Percentiles rank a stretch among this genome's conserved stretches.
phyloP scores from a whole-genome alignment of 2,797 vertebrate genomes.

The Lycodopsis pacificus region DNA sequence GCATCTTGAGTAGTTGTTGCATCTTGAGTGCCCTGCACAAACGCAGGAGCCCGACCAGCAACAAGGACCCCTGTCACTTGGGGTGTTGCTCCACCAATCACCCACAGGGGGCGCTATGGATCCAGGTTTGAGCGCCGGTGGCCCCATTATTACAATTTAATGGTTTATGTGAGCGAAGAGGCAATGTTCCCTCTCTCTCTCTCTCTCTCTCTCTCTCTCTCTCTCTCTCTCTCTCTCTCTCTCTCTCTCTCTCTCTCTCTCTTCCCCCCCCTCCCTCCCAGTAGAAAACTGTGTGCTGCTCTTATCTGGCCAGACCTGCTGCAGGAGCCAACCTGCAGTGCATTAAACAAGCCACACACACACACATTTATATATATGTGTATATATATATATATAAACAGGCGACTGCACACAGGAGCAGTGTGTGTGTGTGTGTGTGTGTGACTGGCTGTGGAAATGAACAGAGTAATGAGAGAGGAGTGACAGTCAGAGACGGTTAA shows the following conservation, averaged over 20 bases:
- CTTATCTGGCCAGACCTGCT: slow-evolving; percentile 86
- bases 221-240: slow-evolving; percentile 56
- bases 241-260: slow-evolving; percentile 55
- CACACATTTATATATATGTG: slow-evolving; percentile 14
- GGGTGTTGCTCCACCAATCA: slow-evolving; percentile 33
- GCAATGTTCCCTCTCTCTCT: slow-evolving; percentile 76
- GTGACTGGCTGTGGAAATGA: slow-evolving; percentile 67
- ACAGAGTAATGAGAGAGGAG: slow-evolving; percentile 77
- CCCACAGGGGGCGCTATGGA: slow-evolving; percentile 82
- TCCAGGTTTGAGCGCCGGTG: slow-evolving; percentile 72
- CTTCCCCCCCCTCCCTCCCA: slow-evolving; percentile 60
- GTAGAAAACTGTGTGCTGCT: slow-evolving; percentile 78
- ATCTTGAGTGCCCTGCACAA: slow-evolving; percentile 23
- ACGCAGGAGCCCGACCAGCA: slow-evolving; percentile 11
- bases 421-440: slow-evolving; percentile 19
- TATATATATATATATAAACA: slow-evolving; percentile 9
- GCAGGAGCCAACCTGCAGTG: slow-evolving; percentile 84
- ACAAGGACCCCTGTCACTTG: neutral
- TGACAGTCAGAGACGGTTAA: slow-evolving; percentile 60
- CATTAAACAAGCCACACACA: slow-evolving; percentile 78
- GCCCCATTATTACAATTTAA: slow-evolving; percentile 81
- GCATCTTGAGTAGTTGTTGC: neutral
- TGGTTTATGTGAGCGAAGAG: slow-evolving; percentile 79
- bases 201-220: no score
- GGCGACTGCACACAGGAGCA: slow-evolving; percentile 40